A percentile compares a stretch with the other conserved stretches of the same genome.
Evolutionary conservation across 2,797 vertebrate species (phyloP).

Genomic region (Rhinogobio ventralis): DNA sequence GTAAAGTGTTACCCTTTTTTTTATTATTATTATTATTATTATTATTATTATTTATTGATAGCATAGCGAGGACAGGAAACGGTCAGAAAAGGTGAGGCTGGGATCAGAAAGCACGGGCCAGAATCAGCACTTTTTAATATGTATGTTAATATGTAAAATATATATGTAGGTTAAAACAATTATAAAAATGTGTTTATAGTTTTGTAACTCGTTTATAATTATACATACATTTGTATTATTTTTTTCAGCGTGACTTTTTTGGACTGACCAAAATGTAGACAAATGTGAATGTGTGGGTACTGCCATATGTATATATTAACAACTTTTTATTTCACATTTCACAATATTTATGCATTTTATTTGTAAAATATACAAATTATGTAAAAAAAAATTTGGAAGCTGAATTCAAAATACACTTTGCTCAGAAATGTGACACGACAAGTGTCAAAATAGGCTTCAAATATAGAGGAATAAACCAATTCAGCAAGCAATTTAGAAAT

Average conservation of each 20-base stretch:
- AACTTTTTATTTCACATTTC: not conserved
- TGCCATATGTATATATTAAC: not conserved
- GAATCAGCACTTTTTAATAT: not conserved
- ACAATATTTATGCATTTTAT: not conserved
- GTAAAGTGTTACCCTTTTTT: no score
- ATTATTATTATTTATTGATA: not conserved
- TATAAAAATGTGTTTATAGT: not conserved
- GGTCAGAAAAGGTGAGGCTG: not conserved
- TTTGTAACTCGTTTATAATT: not conserved
- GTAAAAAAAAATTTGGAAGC: no score
- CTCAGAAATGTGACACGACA: not conserved
- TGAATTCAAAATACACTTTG: not conserved
- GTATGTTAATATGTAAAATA: not conserved
- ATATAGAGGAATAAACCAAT: conserved; percentile 1
- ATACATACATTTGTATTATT: not conserved
- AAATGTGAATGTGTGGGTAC: not conserved
- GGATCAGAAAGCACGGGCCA: not conserved
- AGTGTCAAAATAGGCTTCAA: not conserved
- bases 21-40: not conserved
- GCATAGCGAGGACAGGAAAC: not conserved
- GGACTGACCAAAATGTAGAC: not conserved
- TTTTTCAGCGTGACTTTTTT: not conserved
- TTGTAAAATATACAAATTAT: no score
- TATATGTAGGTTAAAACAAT: not conserved
- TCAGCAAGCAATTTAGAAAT: conserved; percentile 15